Conservation (phyloP, 2,797 vertebrate genomes). For the Siniperca scherzeri region DNA sequence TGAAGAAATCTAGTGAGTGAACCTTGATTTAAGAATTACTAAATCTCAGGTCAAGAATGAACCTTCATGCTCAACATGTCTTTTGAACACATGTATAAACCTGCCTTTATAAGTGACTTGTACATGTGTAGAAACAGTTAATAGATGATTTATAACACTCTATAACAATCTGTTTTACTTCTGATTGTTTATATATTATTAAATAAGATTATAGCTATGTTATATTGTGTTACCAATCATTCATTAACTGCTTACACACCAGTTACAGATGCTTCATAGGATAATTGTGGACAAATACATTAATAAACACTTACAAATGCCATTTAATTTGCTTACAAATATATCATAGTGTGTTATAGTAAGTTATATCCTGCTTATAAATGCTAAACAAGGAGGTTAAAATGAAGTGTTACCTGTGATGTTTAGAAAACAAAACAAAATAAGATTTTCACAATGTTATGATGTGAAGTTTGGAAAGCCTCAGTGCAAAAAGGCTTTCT, state of each 20-base stretch:
- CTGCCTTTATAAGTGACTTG: neutral
- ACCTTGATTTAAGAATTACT: neutral
- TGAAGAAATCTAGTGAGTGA: neutral
- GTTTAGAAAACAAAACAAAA: no score
- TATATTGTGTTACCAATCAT: neutral
- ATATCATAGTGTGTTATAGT: neutral
- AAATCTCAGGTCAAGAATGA: neutral
- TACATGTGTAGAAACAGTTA: neutral
- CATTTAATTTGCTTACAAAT: neutral
- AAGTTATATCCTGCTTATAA: neutral
- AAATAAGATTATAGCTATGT: neutral
- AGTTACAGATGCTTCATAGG: neutral
- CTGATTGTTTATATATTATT: neutral
- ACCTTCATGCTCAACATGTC: neutral
- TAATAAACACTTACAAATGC: neutral
- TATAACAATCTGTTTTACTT: neutral
- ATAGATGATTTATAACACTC: neutral
- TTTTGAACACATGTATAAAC: neutral
- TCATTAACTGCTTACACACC: neutral
- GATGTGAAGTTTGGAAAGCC: constrained; percentile 11
- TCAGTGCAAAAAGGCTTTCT: constrained; percentile 14
- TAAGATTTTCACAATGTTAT: neutral
- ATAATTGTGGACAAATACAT: neutral
- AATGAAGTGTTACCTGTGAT: neutral
- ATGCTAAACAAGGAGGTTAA: neutral